phyloP scores from a whole-genome alignment of 2,888 invertebrate genomes.

The Beris morrisii region DNA sequence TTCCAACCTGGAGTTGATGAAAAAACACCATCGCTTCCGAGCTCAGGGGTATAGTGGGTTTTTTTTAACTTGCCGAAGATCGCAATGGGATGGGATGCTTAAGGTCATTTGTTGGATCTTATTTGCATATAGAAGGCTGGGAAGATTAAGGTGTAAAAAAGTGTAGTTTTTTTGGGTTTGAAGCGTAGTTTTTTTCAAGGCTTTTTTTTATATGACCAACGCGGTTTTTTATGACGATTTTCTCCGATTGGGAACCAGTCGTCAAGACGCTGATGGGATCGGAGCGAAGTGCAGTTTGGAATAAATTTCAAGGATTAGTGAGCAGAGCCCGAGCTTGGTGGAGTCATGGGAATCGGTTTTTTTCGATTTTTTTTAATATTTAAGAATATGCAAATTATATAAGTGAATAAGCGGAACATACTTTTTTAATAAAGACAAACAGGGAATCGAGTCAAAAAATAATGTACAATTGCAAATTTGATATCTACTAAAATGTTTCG shows the following conservation, averaged over 20 bases:
- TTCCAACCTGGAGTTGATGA: constrained; percentile 2
- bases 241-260: constrained; percentile 1
- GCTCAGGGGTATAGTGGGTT: constrained; percentile 10
- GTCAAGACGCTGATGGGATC: neutral
- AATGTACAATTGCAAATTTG: no score
- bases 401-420: no score
- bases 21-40: constrained; percentile 9
- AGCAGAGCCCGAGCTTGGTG: neutral
- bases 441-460: no score
- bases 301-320: constrained; percentile 42
- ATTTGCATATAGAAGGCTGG: constrained; percentile 26
- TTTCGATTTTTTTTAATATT: constrained; percentile 1
- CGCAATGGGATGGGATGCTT: constrained; percentile 7
- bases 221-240: constrained; percentile 9
- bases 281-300: constrained; percentile 39
- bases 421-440: no score
- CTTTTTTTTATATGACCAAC: constrained; percentile 20
- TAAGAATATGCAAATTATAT: no score
- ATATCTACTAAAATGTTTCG: no score
- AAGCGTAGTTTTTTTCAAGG: neutral
- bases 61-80: constrained; percentile 2
- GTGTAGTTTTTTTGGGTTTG: constrained; percentile 12
- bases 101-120: constrained; percentile 27
- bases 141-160: constrained; percentile 25
- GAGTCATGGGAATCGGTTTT: constrained; percentile 16